Conservation (phyloP, 2,113 vertebrate genomes). For the Heptranchias perlo region DNA sequence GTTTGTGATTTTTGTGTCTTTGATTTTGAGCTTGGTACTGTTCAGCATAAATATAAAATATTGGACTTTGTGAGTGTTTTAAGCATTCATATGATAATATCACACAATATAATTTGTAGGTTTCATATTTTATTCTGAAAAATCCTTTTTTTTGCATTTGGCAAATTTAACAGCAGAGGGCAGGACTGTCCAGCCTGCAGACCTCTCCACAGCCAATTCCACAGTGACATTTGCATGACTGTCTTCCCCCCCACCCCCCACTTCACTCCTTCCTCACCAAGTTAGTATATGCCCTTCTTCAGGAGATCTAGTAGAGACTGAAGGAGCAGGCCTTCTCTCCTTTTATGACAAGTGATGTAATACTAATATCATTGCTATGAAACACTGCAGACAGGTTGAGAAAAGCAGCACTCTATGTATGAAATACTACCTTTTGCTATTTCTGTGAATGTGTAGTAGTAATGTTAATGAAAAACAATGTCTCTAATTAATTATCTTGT, state of each 20-base stretch:
- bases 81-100: not conserved
- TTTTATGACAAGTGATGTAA: not conserved
- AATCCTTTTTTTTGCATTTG: not conserved
- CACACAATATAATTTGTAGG: not conserved
- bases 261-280: not conserved
- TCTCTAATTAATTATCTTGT: not conserved
- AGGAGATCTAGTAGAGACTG: not conserved
- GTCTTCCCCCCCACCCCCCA: not conserved
- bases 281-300: not conserved
- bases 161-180: slow-evolving; percentile 28
- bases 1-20: not conserved
- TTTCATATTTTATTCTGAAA: not conserved
- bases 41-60: not conserved
- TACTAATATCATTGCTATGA: not conserved
- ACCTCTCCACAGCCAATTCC: not conserved
- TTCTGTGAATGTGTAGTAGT: not conserved
- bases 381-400: not conserved
- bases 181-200: not conserved
- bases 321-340: too few relatives aligned
- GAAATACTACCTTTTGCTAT: not conserved
- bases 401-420: not conserved
- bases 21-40: not conserved
- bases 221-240: not conserved
- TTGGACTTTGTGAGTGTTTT: not conserved
- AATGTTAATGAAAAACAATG: not conserved